A percentile compares a stretch with the other conserved stretches of the same genome.
These are phyloP conservation scores for Archilochus colubris DNA, from an alignment of 2,113 vertebrate genomes.

Conservation along the genomic window DNA sequence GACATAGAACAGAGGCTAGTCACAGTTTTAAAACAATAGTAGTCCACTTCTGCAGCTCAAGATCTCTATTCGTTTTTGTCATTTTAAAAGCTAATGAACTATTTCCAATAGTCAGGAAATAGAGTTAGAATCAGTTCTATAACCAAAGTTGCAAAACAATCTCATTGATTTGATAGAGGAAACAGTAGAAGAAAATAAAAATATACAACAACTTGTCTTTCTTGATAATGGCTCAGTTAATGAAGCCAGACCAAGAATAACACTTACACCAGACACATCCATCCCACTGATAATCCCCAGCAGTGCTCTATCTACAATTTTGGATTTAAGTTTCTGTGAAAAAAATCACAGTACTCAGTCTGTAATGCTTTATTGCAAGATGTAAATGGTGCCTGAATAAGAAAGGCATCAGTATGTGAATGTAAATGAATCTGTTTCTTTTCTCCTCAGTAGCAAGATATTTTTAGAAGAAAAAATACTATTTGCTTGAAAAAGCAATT, in stretches of 20 bases:
- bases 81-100: constrained; percentile 9
- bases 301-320: background rate
- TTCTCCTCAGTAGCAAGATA: background rate
- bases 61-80: background rate
- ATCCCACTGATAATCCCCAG: constrained; percentile 34
- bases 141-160: background rate
- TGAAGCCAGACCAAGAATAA: constrained; percentile 20
- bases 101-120: background rate
- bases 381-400: background rate
- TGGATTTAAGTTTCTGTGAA: background rate
- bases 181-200: constrained; percentile 12
- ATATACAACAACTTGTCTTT: background rate
- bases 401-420: background rate
- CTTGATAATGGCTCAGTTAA: constrained; percentile 24
- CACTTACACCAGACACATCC: constrained; percentile 8
- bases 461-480: background rate
- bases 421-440: background rate
- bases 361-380: background rate
- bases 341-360: background rate
- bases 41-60: background rate
- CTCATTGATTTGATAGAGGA: background rate
- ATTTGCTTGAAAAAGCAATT: background rate
- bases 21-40: background rate
- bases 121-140: background rate
- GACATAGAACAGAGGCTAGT: background rate